Base-by-base conservation (phyloP, 30 jellyfish, hydroid and myxozoan genomes). In the Chironex yamaguchii region DNA sequence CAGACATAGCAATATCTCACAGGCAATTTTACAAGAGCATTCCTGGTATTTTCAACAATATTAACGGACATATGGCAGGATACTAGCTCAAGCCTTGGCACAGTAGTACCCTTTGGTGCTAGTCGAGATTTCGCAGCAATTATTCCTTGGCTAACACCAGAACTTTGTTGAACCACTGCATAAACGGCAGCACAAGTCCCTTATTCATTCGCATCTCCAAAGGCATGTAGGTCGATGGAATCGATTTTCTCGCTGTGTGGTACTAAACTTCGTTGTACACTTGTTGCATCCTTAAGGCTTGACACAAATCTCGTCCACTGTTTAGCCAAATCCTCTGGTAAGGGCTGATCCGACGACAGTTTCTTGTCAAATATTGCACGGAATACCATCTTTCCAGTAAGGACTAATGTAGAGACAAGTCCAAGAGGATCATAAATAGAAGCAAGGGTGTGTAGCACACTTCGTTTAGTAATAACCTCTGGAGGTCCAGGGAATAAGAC, bases 61-160 rank as follows among this genome's bases (percentile, higher is more conserved):
- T 81, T 82, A 26, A 84, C 83, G 2, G 83, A 91, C 91, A 90
- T 90, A 53, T 81, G 95, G 1, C 76, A 84, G 0, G 91, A 58
- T 3, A 73, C 85, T 30, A 81, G 95, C 48, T 90, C 97, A 68
- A 89, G 33, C 48, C 91, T 91, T 20, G 96, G 97, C 11, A 90
- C 82, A 30, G 95, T 70, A 9, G 83, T 24, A 34, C 75, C 79
- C 65, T 83, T 71, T 80, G 82, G 82, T 11, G 88, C 24, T 1
- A 90, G 4, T 36, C 91, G 79, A 4, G 88, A 71, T 48, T 71
- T 90, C 20, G 91, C 81, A 20, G 91, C 67, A 0, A 89, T 29
- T 32, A 89, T 17, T 6, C 75, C 91, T 62, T 22, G 73, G 30
- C 50, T 62, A 25, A 29, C 42, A 2, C 81, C 95, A 14, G 75